Evolutionary conservation across 2,113 vertebrate genomes (phyloP).

Genomic region (Macquaria australasica): DNA sequence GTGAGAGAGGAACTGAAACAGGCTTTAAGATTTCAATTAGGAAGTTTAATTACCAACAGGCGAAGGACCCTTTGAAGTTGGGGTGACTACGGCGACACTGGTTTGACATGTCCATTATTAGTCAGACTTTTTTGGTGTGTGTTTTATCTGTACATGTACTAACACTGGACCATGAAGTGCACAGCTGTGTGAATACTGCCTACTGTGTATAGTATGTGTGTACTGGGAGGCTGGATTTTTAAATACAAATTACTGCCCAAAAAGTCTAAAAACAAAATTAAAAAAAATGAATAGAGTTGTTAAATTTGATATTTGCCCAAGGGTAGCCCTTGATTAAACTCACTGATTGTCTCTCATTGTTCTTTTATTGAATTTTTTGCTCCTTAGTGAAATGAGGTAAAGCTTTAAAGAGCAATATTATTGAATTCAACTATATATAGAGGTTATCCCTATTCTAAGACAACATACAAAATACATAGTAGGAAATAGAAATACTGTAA

Average conservation of each 20-base stretch:
- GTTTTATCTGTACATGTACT: neutral
- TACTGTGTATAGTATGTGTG: neutral
- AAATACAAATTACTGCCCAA: neutral
- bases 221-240: conserved; percentile 23
- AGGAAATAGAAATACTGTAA: neutral
- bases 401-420: neutral
- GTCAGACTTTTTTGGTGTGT: neutral
- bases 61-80: conserved; percentile 47
- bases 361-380: conserved; percentile 3
- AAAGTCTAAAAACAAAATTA: neutral
- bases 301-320: conserved; percentile 43
- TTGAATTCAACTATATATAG: neutral
- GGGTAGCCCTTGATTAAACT: conserved; percentile 39
- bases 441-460: neutral
- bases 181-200: neutral
- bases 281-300: conserved; percentile 19
- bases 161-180: neutral
- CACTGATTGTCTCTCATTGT: conserved; percentile 18
- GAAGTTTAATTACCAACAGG: conserved; percentile 47
- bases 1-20: conserved; percentile 47
- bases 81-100: conserved; percentile 40
- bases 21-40: conserved; percentile 60
- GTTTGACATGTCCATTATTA: conserved; percentile 51
- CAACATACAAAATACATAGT: neutral
- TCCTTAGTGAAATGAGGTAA: neutral